Percentiles rank a stretch among this genome's conserved stretches.
phyloP scores from a whole-genome alignment of 2,113 vertebrate species.

The Stomatorhinus ivindoensis region DNA sequence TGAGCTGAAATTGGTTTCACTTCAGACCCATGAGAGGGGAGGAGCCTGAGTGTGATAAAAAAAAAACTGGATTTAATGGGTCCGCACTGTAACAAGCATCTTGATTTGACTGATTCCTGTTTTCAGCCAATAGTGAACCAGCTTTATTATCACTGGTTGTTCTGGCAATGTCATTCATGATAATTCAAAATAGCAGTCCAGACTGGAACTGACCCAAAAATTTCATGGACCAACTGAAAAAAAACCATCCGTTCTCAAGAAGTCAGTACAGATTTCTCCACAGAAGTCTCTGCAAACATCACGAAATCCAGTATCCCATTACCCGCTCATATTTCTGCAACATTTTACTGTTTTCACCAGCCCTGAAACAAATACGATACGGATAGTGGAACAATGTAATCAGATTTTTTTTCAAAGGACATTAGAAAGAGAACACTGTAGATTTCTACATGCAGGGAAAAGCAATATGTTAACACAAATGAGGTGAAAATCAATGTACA shows the following conservation, averaged over 20 bases:
- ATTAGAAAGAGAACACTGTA: neutral
- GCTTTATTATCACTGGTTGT: neutral
- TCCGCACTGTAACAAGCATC: neutral
- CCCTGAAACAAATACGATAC: neutral
- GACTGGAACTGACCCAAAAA: neutral
- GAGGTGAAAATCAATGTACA: constrained; percentile 40
- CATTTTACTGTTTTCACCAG: neutral
- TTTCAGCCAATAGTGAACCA: neutral
- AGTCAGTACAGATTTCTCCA: neutral
- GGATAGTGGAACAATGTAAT: neutral
- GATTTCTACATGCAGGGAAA: constrained; percentile 20
- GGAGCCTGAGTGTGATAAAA: neutral
- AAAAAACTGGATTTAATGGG: neutral
- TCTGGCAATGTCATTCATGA: neutral
- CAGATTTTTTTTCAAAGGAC: neutral
- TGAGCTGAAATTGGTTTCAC: neutral
- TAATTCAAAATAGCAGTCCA: neutral
- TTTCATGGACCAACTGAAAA: neutral
- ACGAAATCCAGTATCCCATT: neutral
- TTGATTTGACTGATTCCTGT: neutral
- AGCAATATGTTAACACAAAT: constrained; percentile 26
- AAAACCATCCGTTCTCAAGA: neutral
- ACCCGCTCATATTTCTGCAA: neutral
- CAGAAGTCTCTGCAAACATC: neutral
- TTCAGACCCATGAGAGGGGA: neutral